Evolutionary conservation across 1,140 invertebrate genomes (phyloP).

Genomic region (Arion vulgaris): DNA sequence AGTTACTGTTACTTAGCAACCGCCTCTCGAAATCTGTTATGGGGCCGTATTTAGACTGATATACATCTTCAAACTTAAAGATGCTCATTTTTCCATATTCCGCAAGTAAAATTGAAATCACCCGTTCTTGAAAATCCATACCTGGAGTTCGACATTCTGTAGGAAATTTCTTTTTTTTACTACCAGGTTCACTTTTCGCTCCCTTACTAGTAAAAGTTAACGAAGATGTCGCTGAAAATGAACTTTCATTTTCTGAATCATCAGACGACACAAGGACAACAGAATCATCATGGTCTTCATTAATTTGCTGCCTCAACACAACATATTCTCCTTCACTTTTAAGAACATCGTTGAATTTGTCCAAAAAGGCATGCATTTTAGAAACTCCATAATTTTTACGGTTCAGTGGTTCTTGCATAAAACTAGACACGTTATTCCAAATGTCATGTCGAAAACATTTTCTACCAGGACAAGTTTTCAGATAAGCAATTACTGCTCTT

Average conservation of each 20-base stretch:
- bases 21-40: neutral
- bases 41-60: neutral
- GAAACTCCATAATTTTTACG: constrained; percentile 12
- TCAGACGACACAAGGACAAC: neutral
- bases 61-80: neutral
- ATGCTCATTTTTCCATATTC: neutral
- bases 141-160: neutral
- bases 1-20: neutral
- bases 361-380: constrained; percentile 10
- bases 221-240: neutral
- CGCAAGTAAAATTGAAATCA: constrained; percentile 4
- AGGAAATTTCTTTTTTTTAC: neutral
- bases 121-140: neutral
- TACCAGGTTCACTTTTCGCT: neutral
- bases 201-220: neutral
- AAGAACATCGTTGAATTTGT: constrained; percentile 20
- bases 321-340: neutral
- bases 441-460: neutral
- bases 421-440: constrained; percentile 7
- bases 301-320: neutral
- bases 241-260: neutral
- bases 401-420: neutral
- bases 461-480: constrained; percentile 6
- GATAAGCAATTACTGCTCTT: neutral
- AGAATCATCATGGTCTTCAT: neutral